Evolutionary conservation across 2,797 vertebrate genomes (phyloP).

Genomic region (Pteronotus mesoamericanus): DNA sequence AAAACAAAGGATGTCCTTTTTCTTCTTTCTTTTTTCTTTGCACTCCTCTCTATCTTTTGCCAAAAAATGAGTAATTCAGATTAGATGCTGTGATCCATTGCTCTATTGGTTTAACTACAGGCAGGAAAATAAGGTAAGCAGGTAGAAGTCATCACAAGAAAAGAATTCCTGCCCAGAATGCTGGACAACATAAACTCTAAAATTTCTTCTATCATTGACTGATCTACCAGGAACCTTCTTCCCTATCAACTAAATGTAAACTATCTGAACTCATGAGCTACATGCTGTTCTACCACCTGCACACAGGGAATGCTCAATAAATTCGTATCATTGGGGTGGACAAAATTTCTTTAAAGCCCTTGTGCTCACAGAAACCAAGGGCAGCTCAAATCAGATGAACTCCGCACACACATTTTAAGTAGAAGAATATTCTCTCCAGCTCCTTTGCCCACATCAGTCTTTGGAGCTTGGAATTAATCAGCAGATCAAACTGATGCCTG

Average conservation of each 20-base stretch:
- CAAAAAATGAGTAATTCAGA: background rate
- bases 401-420: constrained; percentile 19
- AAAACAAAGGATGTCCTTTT: background rate
- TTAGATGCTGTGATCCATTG: background rate
- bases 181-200: background rate
- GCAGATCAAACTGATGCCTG: background rate
- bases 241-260: background rate
- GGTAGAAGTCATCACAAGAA: background rate
- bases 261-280: background rate
- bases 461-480: constrained; percentile 55
- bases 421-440: background rate
- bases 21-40: background rate
- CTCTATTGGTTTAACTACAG: background rate
- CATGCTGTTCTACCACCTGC: background rate
- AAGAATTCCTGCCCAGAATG: background rate
- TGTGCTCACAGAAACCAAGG: background rate
- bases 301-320: background rate
- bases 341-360: background rate
- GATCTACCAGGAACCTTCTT: background rate
- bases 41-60: background rate
- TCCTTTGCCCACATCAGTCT: background rate
- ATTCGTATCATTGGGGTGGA: background rate
- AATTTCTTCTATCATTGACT: background rate
- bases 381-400: background rate
- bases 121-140: background rate